Evolutionary conservation across 30 jellyfish, hydroid and myxozoan species (phyloP).

Genomic region (Morbakka virulenta): DNA sequence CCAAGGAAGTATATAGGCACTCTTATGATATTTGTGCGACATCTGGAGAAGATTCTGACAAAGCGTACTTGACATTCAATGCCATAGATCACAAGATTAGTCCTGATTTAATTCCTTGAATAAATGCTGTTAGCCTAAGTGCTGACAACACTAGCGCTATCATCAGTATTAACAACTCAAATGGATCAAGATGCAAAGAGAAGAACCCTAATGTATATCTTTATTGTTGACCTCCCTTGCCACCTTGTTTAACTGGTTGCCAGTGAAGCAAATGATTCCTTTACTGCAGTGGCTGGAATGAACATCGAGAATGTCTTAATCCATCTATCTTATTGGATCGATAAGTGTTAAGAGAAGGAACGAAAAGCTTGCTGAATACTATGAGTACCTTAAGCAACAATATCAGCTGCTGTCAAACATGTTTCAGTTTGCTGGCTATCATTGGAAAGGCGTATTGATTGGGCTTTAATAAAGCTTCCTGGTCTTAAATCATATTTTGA

Average conservation of each 20-base stretch:
- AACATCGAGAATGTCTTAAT: slow-evolving; percentile 40
- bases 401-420: slow-evolving; percentile 15
- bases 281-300: slow-evolving; percentile 12
- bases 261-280: slow-evolving; percentile 30
- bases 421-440: too few relatives aligned
- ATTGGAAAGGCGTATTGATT: slow-evolving; percentile 53
- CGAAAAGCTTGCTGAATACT: slow-evolving; percentile 33
- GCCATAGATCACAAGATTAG: too few relatives aligned
- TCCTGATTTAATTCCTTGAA: too few relatives aligned
- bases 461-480: slow-evolving; percentile 15
- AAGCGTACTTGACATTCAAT: too few relatives aligned
- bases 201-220: slow-evolving; percentile 19
- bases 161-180: slow-evolving; percentile 45
- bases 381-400: slow-evolving; percentile 39
- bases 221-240: slow-evolving; percentile 69
- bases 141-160: slow-evolving; percentile 58
- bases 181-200: slow-evolving; percentile 25
- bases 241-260: slow-evolving; percentile 71
- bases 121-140: slow-evolving; percentile 30
- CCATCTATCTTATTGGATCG: slow-evolving; percentile 47
- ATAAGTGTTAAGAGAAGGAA: slow-evolving; percentile 27
- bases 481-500: slow-evolving; percentile 41
- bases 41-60: too few relatives aligned
- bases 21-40: slow-evolving; percentile 54
- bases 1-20: slow-evolving; percentile 20